Evolutionary conservation across 2,888 invertebrate species (phyloP).

Genomic region (Alentia gelatinosa): DNA sequence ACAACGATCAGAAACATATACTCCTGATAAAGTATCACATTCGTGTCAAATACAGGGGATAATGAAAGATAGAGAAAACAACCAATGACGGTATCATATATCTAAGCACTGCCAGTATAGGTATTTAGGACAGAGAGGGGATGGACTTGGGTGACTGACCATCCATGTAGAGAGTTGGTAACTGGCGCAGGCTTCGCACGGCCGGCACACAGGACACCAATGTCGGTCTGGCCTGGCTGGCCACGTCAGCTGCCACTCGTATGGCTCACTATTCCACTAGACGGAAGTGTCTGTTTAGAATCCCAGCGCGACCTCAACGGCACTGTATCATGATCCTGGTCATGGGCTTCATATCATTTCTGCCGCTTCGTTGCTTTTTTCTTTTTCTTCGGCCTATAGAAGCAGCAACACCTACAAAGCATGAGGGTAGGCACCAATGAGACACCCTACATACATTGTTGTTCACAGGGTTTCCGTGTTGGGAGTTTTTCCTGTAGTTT

Average conservation of each 20-base stretch:
- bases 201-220: background rate
- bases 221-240: background rate
- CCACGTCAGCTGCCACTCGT: constrained; percentile 48
- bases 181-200: background rate
- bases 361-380: constrained; percentile 56
- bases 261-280: constrained; percentile 44
- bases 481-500: no score
- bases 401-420: constrained; percentile 94
- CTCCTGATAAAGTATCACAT: constrained; percentile 31
- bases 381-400: constrained; percentile 97
- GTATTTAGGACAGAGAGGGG: background rate
- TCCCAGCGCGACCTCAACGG: constrained; percentile 57
- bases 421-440: constrained; percentile 58
- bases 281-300: constrained; percentile 56
- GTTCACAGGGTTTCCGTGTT: background rate
- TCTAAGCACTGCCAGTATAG: constrained; percentile 23
- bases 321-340: constrained; percentile 57
- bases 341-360: constrained; percentile 60
- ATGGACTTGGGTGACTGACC: constrained; percentile 36
- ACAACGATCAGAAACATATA: constrained; percentile 20
- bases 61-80: no score
- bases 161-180: constrained; percentile 39
- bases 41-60: no score
- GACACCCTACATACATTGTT: background rate
- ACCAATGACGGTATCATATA: background rate